Conservation (phyloP, 1,140 invertebrate genomes). For the Drosophila takahashii region DNA sequence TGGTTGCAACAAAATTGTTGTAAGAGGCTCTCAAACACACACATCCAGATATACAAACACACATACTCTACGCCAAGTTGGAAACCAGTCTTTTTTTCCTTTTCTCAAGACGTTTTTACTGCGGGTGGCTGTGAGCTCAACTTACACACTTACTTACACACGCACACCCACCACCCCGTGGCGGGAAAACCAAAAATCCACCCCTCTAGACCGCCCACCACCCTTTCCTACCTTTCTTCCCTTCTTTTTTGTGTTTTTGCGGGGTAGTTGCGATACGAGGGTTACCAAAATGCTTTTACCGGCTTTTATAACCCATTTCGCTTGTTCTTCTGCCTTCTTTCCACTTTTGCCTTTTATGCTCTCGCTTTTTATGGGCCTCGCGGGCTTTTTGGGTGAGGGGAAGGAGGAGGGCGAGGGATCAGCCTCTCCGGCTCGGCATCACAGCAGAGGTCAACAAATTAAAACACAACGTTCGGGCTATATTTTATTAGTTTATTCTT, state of each 20-base stretch:
- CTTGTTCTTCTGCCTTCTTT: conserved; percentile 3
- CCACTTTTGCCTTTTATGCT: conserved; percentile 7
- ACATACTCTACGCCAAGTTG: background rate
- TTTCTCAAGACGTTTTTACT: conserved; percentile 29
- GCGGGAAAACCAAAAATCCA: conserved; percentile 22
- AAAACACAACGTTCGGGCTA: background rate
- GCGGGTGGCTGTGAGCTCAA: conserved; percentile 29
- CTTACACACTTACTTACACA: conserved; percentile 4
- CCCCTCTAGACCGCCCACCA: conserved; percentile 26
- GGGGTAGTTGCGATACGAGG: conserved; percentile 20
- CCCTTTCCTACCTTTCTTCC: background rate
- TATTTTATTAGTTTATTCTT: background rate
- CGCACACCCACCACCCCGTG: conserved; percentile 8
- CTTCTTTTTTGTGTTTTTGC: background rate
- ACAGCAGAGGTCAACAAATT: conserved; percentile 16
- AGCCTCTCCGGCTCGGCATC: conserved; percentile 7
- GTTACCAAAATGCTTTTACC: conserved; percentile 29
- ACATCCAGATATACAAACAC: background rate
- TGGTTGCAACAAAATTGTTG: conserved; percentile 23
- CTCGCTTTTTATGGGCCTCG: conserved; percentile 28
- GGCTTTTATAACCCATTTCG: conserved; percentile 39
- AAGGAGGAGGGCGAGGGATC: conserved; percentile 1
- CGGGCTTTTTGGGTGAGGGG: conserved; percentile 5
- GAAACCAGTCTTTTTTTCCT: conserved; percentile 39
- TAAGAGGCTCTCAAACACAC: background rate